Base-by-base conservation (phyloP, 2,888 invertebrate species). In the Drosophila anomelani region DNA sequence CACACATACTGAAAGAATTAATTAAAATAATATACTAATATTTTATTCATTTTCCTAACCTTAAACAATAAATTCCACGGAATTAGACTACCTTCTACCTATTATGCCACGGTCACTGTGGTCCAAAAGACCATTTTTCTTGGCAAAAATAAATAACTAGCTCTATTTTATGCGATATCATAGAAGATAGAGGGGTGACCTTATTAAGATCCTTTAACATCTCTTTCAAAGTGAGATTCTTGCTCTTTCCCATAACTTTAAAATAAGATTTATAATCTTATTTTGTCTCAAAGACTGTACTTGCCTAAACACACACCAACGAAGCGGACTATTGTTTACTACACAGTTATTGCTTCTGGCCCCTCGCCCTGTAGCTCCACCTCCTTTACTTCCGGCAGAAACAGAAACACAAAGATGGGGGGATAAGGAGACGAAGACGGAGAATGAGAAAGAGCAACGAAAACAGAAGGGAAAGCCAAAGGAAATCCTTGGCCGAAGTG, bases 251-350 rank as follows among this genome's bases (percentile, higher is more conserved):
- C 29, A 15, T 9, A 4, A 29, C 3, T 29, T 47, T 3, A 3
- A 9, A 9, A 29, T 29, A n/a, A n/a, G 29, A n/a, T 15, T 5
- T 29, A 3, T 10, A n/a, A 41, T 41, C 4, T 5, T 20, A 53
- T 55, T 55, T 12, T 13, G 29, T 32, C 10, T 15, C 20, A 38
- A 43, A 4, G 2, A 3, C n/a, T 64, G 63, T 49, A 49, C 23
- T 73, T 67, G 61, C 29, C 5, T 4, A 39, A 13, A 39, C 34
- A 44, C 13, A 44, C 44, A 26, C 26, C 46, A 46, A 44, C 44
- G n/a, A 10, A 17, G 32, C 13, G 36, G 17, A 59, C 43, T 55
- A 75, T 75, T 75, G 62, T 87, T 79, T 72, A 81, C 82, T 85
- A 78, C 82, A 85, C 82, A 78, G 76, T 68, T 55, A 62, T 77